Percentiles rank a stretch among this genome's conserved stretches.
Evolutionary conservation across 2,888 invertebrate species (phyloP).

Genomic region (Torymus aiolomorphi): DNA sequence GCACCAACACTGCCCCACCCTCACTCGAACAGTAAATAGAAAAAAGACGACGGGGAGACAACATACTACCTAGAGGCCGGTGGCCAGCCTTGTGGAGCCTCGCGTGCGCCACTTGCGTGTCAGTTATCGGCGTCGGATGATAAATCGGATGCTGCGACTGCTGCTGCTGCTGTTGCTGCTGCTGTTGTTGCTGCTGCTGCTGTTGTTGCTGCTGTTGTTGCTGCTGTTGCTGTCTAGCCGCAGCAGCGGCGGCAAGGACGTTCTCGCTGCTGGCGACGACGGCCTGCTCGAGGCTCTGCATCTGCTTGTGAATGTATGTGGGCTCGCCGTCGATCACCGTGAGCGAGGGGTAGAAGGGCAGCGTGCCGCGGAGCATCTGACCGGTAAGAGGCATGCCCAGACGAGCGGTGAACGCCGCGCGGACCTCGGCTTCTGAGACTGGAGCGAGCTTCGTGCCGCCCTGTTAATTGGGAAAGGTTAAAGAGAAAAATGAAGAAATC

Average conservation of each 20-base stretch:
- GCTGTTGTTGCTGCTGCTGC: not conserved
- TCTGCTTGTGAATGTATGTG: conserved; percentile 54
- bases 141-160: conserved; percentile 69
- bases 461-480: no score
- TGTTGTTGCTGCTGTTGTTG: not conserved
- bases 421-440: conserved; percentile 88
- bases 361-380: conserved; percentile 82
- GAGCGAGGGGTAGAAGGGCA: conserved; percentile 84
- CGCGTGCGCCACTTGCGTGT: conserved; percentile 82
- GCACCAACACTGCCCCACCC: not conserved
- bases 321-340: conserved; percentile 78
- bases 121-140: conserved; percentile 79
- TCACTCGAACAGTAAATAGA: conserved; percentile 36
- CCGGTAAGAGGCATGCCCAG: conserved; percentile 82
- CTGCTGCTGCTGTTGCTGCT: conserved; percentile 25
- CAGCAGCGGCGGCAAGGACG: not conserved
- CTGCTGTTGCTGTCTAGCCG: conserved; percentile 54
- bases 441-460: conserved; percentile 78
- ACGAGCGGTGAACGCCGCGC: conserved; percentile 83
- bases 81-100: conserved; percentile 85
- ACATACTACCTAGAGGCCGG: conserved; percentile 77
- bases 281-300: conserved; percentile 74
- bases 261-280: not conserved
- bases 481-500: not conserved
- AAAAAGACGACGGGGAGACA: conserved; percentile 61